Conservation (phyloP, 2,888 invertebrate genomes). For the Thereva unica region DNA sequence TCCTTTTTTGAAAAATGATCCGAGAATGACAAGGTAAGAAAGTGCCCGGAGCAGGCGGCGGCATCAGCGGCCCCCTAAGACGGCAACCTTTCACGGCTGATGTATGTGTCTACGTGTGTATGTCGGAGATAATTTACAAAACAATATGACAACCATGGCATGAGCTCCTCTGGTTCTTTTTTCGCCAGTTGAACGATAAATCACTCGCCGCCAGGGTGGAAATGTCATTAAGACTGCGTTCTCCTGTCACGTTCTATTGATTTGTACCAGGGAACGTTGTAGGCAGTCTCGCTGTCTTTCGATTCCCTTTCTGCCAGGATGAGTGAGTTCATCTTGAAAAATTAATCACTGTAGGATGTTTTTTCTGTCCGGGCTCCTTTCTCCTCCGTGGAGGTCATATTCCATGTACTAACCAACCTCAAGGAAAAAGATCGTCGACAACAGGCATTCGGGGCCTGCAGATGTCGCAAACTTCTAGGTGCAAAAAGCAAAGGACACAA, state of each 20-base stretch:
- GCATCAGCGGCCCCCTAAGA: neutral
- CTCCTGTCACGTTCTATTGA: constrained; percentile 27
- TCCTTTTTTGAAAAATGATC: constrained; percentile 34
- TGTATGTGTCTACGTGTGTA: constrained; percentile 12
- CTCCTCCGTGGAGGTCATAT: too few relatives aligned
- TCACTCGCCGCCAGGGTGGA: constrained; percentile 18
- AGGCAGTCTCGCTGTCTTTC: constrained; percentile 1
- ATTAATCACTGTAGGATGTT: constrained; percentile 12
- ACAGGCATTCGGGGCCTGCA: constrained; percentile 12
- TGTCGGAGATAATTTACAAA: constrained; percentile 28
- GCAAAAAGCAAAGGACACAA: constrained; percentile 1
- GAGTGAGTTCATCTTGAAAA: constrained; percentile 3
- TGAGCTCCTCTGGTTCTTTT: neutral
- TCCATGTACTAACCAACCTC: neutral
- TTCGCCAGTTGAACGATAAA: constrained; percentile 7
- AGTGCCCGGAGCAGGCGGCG: neutral
- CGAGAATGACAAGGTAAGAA: constrained; percentile 20
- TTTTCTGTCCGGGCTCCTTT: neutral
- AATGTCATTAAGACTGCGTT: constrained; percentile 28
- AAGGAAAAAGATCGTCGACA: neutral
- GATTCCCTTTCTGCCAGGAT: neutral
- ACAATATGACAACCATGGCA: constrained; percentile 30
- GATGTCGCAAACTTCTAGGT: constrained; percentile 25
- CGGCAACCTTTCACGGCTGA: constrained; percentile 21
- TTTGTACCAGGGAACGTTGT: constrained; percentile 13